Evolutionary conservation across 1,140 invertebrate species (phyloP).

Genomic region (Zaprionus ornatus): DNA sequence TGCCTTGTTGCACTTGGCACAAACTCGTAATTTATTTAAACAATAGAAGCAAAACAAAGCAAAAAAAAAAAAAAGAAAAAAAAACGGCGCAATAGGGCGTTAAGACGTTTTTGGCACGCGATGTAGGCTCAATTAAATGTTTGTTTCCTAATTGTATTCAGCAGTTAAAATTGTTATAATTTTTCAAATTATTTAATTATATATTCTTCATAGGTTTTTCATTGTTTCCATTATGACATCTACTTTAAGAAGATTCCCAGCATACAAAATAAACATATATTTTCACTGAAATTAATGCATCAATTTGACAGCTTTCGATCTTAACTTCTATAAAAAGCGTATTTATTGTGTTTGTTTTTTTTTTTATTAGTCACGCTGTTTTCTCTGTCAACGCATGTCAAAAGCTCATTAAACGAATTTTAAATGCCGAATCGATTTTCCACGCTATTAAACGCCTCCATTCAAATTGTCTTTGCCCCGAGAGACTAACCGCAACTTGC

Average conservation of each 20-base stretch:
- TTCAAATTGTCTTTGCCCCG: slow-evolving; percentile 38
- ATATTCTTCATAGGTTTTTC: not conserved
- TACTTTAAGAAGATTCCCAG: not conserved
- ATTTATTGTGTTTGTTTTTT: not conserved
- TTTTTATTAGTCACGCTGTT: slow-evolving; percentile 19
- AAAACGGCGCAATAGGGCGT: not conserved
- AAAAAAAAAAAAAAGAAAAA: not conserved
- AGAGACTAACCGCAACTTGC: not conserved
- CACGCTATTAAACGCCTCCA: slow-evolving; percentile 40
- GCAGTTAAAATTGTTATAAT: not conserved
- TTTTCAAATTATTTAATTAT: slow-evolving; percentile 2
- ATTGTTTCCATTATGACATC: not conserved
- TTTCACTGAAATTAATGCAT: not conserved
- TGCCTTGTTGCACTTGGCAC: slow-evolving; percentile 43
- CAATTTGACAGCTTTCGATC: not conserved
- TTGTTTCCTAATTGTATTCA: not conserved
- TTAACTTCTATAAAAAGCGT: not conserved
- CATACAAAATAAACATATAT: not conserved
- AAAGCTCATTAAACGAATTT: slow-evolving; percentile 59
- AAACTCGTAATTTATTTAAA: slow-evolving; percentile 27
- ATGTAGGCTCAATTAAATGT: slow-evolving; percentile 14
- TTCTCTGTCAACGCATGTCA: slow-evolving; percentile 53
- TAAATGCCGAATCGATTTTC: slow-evolving; percentile 73
- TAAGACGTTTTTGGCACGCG: slow-evolving; percentile 34
- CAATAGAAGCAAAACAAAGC: slow-evolving; percentile 11